Percentiles rank a stretch among this genome's conserved stretches.
Evolutionary conservation across 2,888 invertebrate species (phyloP).

Genomic region (Phymatocera aterrima): DNA sequence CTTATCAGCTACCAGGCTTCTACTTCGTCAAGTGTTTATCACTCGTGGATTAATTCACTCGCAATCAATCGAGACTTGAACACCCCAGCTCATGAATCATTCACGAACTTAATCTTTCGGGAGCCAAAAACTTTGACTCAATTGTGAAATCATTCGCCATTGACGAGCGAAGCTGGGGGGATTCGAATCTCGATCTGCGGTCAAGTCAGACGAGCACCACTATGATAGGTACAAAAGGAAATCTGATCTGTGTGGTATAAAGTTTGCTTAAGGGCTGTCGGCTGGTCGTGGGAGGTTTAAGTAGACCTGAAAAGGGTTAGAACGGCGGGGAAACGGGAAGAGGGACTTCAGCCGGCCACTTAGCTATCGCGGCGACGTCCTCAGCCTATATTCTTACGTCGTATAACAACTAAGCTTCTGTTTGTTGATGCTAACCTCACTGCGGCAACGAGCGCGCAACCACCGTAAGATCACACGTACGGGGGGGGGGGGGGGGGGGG

Average conservation of each 20-base stretch:
- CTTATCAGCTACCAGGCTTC: constrained; percentile 25
- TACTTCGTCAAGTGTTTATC: constrained; percentile 2
- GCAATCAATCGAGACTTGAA: neutral
- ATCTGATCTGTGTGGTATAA: neutral
- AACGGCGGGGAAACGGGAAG: no score
- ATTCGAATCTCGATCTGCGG: neutral
- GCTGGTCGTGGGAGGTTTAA: constrained; percentile 26
- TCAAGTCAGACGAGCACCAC: neutral
- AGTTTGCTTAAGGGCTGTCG: constrained; percentile 14
- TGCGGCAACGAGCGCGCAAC: constrained; percentile 1
- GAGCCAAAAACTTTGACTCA: neutral
- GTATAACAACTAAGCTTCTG: constrained; percentile 60
- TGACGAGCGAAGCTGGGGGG: neutral
- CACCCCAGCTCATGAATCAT: neutral
- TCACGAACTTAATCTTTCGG: no score
- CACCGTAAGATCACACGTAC: constrained; percentile 52
- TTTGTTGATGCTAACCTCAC: constrained; percentile 55
- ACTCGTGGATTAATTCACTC: constrained; percentile 1
- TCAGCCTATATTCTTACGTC: constrained; percentile 37
- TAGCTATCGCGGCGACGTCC: constrained; percentile 48
- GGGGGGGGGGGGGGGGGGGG: no score
- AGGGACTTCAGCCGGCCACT: constrained; percentile 51
- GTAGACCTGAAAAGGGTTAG: neutral
- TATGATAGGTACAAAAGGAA: constrained; percentile 2
- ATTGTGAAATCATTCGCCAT: neutral